These are phyloP conservation scores for Euclidia mi DNA, from an alignment of 2,888 invertebrate genomes.

Conservation along the genomic window DNA sequence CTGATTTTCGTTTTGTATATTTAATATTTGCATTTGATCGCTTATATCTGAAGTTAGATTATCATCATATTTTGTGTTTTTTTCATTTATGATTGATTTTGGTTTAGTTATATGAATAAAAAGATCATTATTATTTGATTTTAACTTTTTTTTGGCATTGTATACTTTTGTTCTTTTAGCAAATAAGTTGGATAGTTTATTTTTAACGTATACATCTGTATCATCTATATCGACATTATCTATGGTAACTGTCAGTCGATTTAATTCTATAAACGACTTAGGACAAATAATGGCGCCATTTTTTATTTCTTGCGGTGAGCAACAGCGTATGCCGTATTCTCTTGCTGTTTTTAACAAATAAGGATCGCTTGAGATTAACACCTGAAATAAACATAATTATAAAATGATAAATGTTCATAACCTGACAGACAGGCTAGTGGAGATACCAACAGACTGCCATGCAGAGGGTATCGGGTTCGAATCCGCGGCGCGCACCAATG, in stretches of 20 bases:
- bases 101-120: conserved; percentile 23
- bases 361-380: conserved; percentile 62
- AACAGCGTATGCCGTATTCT: conserved; percentile 52
- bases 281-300: conserved; percentile 33
- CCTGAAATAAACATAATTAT: conserved; percentile 64
- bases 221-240: background rate
- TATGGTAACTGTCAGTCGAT: conserved; percentile 6
- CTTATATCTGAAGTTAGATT: conserved; percentile 8
- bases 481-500: no score
- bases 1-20: background rate
- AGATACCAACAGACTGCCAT: no score
- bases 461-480: no score
- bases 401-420: no score
- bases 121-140: conserved; percentile 21
- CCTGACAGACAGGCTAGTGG: no score
- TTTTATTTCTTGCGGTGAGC: conserved; percentile 57
- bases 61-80: background rate
- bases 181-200: conserved; percentile 5
- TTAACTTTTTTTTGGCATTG: conserved; percentile 10
- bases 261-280: conserved; percentile 13
- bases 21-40: conserved; percentile 6
- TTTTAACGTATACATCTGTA: background rate
- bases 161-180: background rate
- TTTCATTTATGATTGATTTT: conserved; percentile 8
- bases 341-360: conserved; percentile 52